phyloP scores from a whole-genome alignment of 2,888 invertebrate genomes.

The Stegana nigrithorax region DNA sequence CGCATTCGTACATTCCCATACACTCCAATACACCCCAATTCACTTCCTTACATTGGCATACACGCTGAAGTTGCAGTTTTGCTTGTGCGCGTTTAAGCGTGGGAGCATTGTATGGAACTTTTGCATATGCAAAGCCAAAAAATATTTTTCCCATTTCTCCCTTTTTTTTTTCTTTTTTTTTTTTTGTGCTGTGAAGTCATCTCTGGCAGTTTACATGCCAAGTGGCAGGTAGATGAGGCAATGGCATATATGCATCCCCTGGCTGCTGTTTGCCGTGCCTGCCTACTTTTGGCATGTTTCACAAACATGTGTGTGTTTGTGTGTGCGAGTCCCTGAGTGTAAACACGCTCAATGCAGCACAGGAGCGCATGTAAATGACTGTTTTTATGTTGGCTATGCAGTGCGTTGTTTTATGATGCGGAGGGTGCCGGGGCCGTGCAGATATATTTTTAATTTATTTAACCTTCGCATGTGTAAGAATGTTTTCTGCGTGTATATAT shows the following conservation, averaged over 20 bases:
- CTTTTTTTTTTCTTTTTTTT: too few species aligned
- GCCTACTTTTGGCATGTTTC: neutral
- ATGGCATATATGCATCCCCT: neutral
- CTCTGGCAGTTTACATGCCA: neutral
- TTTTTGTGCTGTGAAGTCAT: too few species aligned
- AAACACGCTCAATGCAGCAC: too few species aligned
- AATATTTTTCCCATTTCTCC: too few species aligned
- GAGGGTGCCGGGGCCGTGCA: too few species aligned
- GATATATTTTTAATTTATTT: too few species aligned
- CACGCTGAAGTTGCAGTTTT: neutral
- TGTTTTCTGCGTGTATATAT: too few species aligned
- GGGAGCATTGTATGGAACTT: neutral
- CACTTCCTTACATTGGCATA: neutral
- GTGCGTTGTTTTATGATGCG: too few species aligned
- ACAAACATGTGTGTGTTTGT: conserved; percentile 7
- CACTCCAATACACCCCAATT: neutral
- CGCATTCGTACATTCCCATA: conserved; percentile 1
- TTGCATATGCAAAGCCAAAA: conserved; percentile 9
- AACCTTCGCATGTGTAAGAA: too few species aligned
- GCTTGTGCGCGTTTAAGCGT: neutral
- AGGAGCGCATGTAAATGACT: conserved; percentile 50
- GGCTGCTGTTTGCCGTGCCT: neutral
- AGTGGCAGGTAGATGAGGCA: neutral
- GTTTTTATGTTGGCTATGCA: too few species aligned
- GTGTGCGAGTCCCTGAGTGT: conserved; percentile 47